A percentile compares a stretch with the other conserved stretches of the same genome.
Conservation (phyloP, 2,113 vertebrate species). For the Notothenia coriiceps region DNA sequence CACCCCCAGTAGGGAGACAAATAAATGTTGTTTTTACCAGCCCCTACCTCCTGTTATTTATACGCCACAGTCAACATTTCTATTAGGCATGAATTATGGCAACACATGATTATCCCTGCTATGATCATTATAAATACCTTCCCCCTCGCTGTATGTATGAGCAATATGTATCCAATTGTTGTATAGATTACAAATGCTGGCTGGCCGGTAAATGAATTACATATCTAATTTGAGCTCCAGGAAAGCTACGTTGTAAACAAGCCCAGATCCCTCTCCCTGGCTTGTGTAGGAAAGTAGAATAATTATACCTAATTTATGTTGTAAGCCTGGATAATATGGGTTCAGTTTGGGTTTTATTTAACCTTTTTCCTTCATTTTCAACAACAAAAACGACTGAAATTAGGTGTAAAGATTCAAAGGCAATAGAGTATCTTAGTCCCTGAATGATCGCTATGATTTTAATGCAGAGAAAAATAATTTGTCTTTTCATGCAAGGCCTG, state of each 20-base stretch:
- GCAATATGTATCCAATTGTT: slow-evolving; percentile 36
- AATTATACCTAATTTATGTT: slow-evolving; percentile 4
- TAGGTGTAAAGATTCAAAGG: neutral
- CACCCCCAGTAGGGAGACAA: slow-evolving; percentile 60
- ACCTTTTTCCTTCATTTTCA: neutral
- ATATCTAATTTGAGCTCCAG: slow-evolving; percentile 32
- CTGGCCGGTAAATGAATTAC: slow-evolving; percentile 35
- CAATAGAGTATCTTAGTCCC: neutral
- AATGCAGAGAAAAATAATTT: slow-evolving; percentile 16
- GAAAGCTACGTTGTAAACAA: slow-evolving; percentile 32
- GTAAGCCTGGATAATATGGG: neutral
- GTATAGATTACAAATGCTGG: slow-evolving; percentile 41
- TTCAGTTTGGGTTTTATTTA: slow-evolving; percentile 6
- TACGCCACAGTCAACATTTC: slow-evolving; percentile 54
- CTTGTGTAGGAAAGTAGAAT: neutral
- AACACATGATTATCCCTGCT: slow-evolving; percentile 66
- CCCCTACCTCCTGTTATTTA: slow-evolving; percentile 60
- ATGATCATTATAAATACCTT: slow-evolving; percentile 60
- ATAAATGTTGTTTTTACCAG: slow-evolving; percentile 70
- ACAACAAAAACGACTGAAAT: slow-evolving; percentile 14
- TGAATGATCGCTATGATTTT: slow-evolving; percentile 11
- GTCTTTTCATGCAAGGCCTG: slow-evolving; percentile 2
- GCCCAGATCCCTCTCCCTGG: neutral
- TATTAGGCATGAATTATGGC: slow-evolving; percentile 61
- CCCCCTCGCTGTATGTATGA: slow-evolving; percentile 32